phyloP scores from a whole-genome alignment of 2,888 invertebrate species.

The Drosophila neonasuta region DNA sequence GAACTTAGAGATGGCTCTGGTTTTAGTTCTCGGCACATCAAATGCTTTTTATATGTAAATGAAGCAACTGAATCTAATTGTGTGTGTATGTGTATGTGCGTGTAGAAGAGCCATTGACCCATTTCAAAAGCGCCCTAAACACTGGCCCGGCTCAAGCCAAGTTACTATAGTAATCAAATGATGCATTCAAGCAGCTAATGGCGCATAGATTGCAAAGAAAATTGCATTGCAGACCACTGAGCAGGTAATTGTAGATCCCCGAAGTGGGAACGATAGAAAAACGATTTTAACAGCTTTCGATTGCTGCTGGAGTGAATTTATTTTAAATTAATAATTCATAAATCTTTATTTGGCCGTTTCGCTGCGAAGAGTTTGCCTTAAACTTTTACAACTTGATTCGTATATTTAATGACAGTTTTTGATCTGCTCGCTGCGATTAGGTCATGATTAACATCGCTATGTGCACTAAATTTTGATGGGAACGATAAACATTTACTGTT shows the following conservation, averaged over 20 bases:
- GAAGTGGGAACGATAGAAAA: neutral
- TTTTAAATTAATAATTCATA: neutral
- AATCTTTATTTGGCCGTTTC: neutral
- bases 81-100: constrained; percentile 15
- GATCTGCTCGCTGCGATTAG: constrained; percentile 29
- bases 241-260: neutral
- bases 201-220: constrained; percentile 5
- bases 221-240: constrained; percentile 16
- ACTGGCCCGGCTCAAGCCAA: constrained; percentile 22
- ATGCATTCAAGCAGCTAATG: constrained; percentile 51
- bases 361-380: neutral
- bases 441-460: constrained; percentile 43
- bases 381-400: constrained; percentile 13
- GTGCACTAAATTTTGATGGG: constrained; percentile 44
- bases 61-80: constrained; percentile 33
- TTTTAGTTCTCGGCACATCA: constrained; percentile 23
- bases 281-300: neutral
- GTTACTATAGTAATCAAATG: constrained; percentile 48
- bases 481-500: constrained; percentile 50
- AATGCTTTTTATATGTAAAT: constrained; percentile 65
- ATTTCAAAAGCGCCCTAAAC: constrained; percentile 51
- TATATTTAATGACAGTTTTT: constrained; percentile 7
- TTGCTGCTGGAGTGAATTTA: neutral
- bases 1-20: constrained; percentile 8
- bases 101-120: constrained; percentile 58